phyloP scores from a whole-genome alignment of 2,113 vertebrate species.

The Oreochromis niloticus region DNA sequence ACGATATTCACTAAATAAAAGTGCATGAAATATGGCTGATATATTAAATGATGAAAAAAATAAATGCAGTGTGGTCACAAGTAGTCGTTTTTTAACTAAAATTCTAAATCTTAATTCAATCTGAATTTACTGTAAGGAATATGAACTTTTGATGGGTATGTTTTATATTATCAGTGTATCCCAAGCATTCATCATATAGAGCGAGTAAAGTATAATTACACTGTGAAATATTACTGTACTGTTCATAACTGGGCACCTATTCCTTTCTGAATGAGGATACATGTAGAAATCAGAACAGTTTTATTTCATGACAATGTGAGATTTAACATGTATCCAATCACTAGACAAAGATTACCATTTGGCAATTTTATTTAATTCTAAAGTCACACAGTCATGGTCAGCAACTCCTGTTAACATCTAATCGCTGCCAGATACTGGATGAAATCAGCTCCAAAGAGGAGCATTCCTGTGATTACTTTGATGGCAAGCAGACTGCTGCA shows the following conservation, averaged over 20 bases:
- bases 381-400: neutral
- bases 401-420: neutral
- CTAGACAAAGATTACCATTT: neutral
- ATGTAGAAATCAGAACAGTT: neutral
- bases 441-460: neutral
- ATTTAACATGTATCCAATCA: neutral
- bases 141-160: neutral
- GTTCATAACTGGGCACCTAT: neutral
- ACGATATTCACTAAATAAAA: neutral
- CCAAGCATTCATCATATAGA: neutral
- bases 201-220: neutral
- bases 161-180: neutral
- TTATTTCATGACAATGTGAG: neutral
- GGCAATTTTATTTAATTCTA: neutral
- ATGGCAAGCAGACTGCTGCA: neutral
- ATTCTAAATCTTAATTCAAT: neutral
- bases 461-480: neutral
- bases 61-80: neutral
- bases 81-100: neutral
- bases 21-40: neutral
- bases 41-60: neutral
- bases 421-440: neutral
- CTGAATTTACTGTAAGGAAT: fast-evolving
- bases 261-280: neutral
- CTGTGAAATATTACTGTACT: neutral